Conservation (phyloP, 2,797 vertebrate genomes). For the Parauchenoglanis ngamensis region DNA sequence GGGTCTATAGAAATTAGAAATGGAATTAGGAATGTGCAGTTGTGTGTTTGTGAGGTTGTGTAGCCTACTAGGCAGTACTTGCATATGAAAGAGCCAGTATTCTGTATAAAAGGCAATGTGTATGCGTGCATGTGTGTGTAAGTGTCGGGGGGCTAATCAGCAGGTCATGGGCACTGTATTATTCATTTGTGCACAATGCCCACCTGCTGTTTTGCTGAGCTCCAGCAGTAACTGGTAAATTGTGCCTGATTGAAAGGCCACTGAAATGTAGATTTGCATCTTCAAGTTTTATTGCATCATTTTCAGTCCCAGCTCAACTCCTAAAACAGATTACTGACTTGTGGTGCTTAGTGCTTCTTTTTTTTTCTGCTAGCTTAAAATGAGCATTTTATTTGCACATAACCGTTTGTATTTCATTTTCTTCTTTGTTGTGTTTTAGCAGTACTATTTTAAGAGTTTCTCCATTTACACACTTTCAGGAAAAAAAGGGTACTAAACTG, state of each 20-base stretch:
- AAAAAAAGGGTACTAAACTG: not conserved
- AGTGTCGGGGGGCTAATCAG: slow-evolving; percentile 27
- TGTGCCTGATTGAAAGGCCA: slow-evolving; percentile 18
- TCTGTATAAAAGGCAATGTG: slow-evolving; percentile 14
- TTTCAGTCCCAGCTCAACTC: not conserved
- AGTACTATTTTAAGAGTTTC: not conserved
- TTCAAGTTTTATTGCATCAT: not conserved
- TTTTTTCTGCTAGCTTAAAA: not conserved
- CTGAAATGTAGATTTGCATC: slow-evolving; percentile 7
- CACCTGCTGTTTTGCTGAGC: slow-evolving; percentile 42
- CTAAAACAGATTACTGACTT: not conserved
- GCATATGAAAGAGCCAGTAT: slow-evolving; percentile 1
- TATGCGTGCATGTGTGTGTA: not conserved
- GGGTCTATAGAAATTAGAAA: not conserved
- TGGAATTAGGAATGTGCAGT: not conserved
- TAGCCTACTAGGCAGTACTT: not conserved
- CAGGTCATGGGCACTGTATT: slow-evolving; percentile 48
- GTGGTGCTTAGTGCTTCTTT: not conserved
- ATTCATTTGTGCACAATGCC: slow-evolving; percentile 38
- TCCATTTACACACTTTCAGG: not conserved
- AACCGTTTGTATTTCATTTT: slow-evolving; percentile 4
- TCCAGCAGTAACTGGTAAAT: slow-evolving; percentile 26
- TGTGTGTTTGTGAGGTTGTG: not conserved
- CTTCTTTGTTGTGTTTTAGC: not conserved
- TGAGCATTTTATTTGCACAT: not conserved